Percentiles rank a stretch among this genome's conserved stretches.
phyloP scores from a whole-genome alignment of 2,888 invertebrate species.

The Drepana falcataria region DNA sequence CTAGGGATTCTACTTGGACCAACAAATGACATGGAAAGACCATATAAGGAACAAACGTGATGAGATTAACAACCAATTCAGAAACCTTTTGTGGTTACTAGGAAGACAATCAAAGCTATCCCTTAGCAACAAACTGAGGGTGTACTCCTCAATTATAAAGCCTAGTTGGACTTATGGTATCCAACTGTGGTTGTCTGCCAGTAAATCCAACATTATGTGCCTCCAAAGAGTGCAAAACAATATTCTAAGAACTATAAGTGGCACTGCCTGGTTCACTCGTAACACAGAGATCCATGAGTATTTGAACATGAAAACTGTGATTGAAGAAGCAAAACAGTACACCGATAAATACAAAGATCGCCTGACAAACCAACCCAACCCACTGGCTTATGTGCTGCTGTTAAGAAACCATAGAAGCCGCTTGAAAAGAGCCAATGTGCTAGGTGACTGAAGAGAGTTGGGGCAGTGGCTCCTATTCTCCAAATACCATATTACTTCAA shows the following conservation, averaged over 20 bases:
- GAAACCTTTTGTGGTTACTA: background rate
- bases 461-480: too few species aligned
- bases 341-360: too few species aligned
- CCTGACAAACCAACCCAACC: too few species aligned
- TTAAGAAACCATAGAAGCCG: too few species aligned
- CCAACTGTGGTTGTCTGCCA: background rate
- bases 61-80: background rate
- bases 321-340: background rate
- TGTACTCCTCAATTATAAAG: background rate
- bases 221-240: background rate
- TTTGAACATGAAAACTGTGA: background rate
- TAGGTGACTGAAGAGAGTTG: too few species aligned
- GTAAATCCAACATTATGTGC: background rate
- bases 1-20: too few species aligned
- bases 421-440: too few species aligned
- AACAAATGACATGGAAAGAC: too few species aligned
- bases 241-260: constrained; percentile 3
- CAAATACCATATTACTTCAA: too few species aligned
- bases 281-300: background rate
- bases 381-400: too few species aligned
- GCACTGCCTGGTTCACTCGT: background rate
- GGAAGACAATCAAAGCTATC: background rate
- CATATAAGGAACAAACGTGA: background rate
- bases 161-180: background rate
- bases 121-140: background rate